phyloP scores from a whole-genome alignment of 2,113 vertebrate species.

The Ceuthmochares aereus region DNA sequence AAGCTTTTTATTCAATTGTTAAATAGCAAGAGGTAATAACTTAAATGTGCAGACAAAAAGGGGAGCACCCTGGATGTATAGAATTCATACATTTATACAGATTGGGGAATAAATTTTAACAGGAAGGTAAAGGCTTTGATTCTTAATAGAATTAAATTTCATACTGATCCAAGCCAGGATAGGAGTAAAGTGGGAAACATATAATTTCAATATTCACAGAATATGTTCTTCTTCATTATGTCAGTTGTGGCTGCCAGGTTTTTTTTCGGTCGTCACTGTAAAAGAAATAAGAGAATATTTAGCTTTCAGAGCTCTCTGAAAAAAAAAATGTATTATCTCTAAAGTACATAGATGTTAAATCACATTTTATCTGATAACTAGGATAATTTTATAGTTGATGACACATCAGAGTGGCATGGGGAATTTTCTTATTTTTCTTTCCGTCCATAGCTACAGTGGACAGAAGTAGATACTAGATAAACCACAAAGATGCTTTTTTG shows the following conservation, averaged over 20 bases:
- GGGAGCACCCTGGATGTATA: neutral
- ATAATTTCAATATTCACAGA: constrained; percentile 46
- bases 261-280: constrained; percentile 32
- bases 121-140: constrained; percentile 22
- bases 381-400: neutral
- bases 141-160: constrained; percentile 45
- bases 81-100: neutral
- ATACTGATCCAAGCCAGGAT: constrained; percentile 26
- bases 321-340: neutral
- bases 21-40: constrained; percentile 67
- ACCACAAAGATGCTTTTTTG: neutral
- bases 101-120: constrained; percentile 13
- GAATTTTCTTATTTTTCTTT: neutral
- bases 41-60: constrained; percentile 43
- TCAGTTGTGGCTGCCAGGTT: neutral
- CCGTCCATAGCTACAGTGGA: neutral
- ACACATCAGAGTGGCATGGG: neutral
- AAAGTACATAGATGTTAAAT: neutral
- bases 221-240: neutral
- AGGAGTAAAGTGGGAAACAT: constrained; percentile 24
- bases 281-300: neutral
- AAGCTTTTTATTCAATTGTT: constrained; percentile 62
- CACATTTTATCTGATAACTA: neutral
- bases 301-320: neutral
- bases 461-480: neutral